Evolutionary conservation across 2,888 invertebrate genomes (phyloP), one percentile per base, ranked within the genome.

Genomic region (Tridacna crocea): DNA sequence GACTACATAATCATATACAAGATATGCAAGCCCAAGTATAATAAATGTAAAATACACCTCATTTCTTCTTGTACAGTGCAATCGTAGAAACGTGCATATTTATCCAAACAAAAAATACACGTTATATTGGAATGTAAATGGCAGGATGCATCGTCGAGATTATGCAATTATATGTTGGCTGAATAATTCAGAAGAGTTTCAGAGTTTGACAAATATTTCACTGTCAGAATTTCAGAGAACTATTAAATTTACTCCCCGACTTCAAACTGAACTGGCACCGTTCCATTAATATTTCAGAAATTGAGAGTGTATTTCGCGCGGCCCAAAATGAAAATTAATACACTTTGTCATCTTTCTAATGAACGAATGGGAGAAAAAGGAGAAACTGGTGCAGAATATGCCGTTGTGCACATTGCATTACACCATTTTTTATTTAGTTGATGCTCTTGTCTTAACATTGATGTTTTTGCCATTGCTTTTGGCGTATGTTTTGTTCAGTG

Each of bases 281-380:
- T 22, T 46, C 51, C 70, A 70, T 70, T 70, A 70, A 70, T 70
- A 70, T 70, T 70, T 70, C 70, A 70, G 70, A 70, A 70, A 70
- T 70, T 70, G 70, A 70, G 70, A 70, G 70, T 70, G 70, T 70
- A 70, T 70, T 70, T 70, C 70, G 70, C 70, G 70, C 70, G 70
- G 70, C 47, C 48, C 48, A 48, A 70, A 70, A 70, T 70, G 70
- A 70, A 70, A 70, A 70, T 70, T 70, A 70, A 70, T 70, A 70
- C 70, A 70, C 19, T 70, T 70, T 70, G 70, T 51, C 70, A 70
- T 70, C 70, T 26, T 70, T 51, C 70, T 70, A 70, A 70, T 51
- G 70, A 70, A 70, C 70, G 51, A 22, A 70, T n/a, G 51, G 70
- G 26, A 19, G 47, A 47, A 68, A 46, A n/a, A 12, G 68, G 68